Evolutionary conservation across 2,797 vertebrate genomes (phyloP).

Genomic region (Benthosema pterotum): DNA sequence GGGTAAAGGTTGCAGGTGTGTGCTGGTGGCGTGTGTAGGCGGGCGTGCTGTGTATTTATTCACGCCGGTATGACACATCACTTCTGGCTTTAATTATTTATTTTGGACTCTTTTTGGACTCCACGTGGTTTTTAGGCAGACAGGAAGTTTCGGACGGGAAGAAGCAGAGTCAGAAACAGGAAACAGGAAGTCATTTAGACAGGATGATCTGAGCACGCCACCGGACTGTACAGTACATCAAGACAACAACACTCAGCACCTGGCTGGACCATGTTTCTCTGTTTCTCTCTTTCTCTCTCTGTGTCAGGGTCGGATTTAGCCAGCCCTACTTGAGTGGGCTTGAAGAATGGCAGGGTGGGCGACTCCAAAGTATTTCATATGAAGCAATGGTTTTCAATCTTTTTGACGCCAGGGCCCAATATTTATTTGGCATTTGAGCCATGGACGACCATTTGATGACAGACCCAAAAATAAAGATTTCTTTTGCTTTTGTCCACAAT

Average conservation of each 20-base stretch:
- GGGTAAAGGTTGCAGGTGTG: background rate
- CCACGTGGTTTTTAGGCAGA: slow-evolving; percentile 25
- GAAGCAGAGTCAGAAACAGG: slow-evolving; percentile 72
- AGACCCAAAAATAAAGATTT: no score
- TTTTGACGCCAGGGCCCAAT: no score
- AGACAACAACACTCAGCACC: slow-evolving; percentile 65
- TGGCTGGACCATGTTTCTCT: slow-evolving; percentile 31
- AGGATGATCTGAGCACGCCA: slow-evolving; percentile 73
- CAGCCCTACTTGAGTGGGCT: no score
- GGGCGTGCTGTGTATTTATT: background rate
- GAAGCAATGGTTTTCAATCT: no score
- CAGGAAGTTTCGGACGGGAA: slow-evolving; percentile 64
- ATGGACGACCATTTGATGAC: no score
- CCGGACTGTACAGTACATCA: slow-evolving; percentile 75
- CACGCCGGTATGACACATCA: slow-evolving; percentile 10
- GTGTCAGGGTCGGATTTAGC: no score
- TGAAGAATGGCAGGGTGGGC: no score
- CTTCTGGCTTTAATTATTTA: slow-evolving; percentile 19
- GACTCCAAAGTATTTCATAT: no score
- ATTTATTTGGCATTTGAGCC: no score
- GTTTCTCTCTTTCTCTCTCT: no score
- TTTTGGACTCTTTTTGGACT: slow-evolving; percentile 9
- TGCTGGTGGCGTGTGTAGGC: background rate
- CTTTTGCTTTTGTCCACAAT: no score
- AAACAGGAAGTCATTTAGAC: slow-evolving; percentile 82